Conservation (phyloP, 2,797 vertebrate genomes). For the Ataeniobius toweri region DNA sequence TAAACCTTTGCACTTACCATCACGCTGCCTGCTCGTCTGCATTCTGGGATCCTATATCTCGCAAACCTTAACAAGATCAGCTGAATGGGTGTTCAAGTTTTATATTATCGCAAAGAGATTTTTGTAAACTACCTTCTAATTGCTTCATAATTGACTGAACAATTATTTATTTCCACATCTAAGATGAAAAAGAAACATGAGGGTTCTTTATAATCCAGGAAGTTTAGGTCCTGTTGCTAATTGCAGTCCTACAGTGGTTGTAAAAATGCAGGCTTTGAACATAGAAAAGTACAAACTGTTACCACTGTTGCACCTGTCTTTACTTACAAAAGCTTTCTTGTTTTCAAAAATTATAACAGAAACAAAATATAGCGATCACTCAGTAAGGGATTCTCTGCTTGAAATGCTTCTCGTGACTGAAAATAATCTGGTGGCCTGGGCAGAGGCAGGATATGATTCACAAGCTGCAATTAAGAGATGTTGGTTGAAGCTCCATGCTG, state of each 20-base stretch:
- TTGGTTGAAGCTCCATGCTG: not conserved
- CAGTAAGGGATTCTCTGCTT: not conserved
- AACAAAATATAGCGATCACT: not conserved
- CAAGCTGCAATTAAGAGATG: not conserved
- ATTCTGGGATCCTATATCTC: too few relatives aligned
- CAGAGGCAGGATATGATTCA: not conserved
- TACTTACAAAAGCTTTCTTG: not conserved
- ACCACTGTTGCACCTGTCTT: not conserved
- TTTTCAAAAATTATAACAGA: not conserved
- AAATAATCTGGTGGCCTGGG: not conserved
- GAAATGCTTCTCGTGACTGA: slow-evolving; percentile 2
- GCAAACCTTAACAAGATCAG: too few relatives aligned
- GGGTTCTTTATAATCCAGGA: not conserved
- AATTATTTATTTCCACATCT: too few relatives aligned
- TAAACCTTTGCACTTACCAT: too few relatives aligned
- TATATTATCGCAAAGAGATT: too few relatives aligned
- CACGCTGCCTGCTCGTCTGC: too few relatives aligned
- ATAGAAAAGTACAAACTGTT: not conserved
- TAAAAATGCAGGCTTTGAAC: not conserved
- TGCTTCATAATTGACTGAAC: too few relatives aligned
- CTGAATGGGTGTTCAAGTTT: too few relatives aligned
- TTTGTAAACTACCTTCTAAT: too few relatives aligned
- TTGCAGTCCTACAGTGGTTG: not conserved
- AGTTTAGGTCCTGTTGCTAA: not conserved
- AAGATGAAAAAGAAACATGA: not conserved